Percentiles rank a stretch among this genome's conserved stretches.
Evolutionary conservation across 2,113 vertebrate genomes (phyloP).

Genomic region (Dinomys branickii): DNA sequence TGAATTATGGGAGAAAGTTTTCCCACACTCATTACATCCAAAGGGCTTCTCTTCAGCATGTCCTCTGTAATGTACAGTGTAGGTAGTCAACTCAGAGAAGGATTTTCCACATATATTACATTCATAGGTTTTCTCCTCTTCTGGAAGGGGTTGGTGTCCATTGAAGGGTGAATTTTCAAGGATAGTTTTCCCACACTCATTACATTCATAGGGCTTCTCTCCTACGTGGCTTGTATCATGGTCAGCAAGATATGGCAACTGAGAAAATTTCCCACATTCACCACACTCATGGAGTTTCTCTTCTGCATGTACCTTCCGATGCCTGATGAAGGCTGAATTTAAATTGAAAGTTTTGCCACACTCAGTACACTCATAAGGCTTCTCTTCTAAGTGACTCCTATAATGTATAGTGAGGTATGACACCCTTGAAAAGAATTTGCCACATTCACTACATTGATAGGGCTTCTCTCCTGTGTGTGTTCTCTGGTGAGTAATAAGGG

Average conservation of each 20-base stretch:
- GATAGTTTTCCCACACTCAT: slow-evolving; percentile 70
- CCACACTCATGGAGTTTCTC: slow-evolving; percentile 63
- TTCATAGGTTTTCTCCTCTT: slow-evolving; percentile 77
- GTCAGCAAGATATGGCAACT: slow-evolving; percentile 42
- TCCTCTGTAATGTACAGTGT: slow-evolving; percentile 75
- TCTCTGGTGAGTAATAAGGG: slow-evolving; percentile 81
- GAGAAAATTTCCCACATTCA: slow-evolving; percentile 75
- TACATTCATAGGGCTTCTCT: slow-evolving; percentile 75
- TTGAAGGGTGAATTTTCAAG: slow-evolving; percentile 57
- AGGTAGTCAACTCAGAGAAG: slow-evolving; percentile 72
- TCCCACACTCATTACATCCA: slow-evolving; percentile 80
- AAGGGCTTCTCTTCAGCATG: slow-evolving; percentile 84
- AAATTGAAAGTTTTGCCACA: slow-evolving; percentile 83
- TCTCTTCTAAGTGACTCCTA: slow-evolving; percentile 81
- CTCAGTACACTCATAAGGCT: slow-evolving; percentile 78
- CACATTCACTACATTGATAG: slow-evolving; percentile 82
- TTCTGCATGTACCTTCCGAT: slow-evolving; percentile 77
- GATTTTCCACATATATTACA: slow-evolving; percentile 80
- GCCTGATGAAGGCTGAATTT: slow-evolving; percentile 81
- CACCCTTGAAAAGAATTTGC: slow-evolving; percentile 80
- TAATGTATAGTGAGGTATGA: slow-evolving; percentile 81
- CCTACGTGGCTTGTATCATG: slow-evolving; percentile 60
- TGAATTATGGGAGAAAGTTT: slow-evolving; percentile 80
- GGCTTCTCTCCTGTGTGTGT: slow-evolving; percentile 83
- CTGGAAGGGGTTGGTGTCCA: slow-evolving; percentile 67